Evolutionary conservation across 1,140 invertebrate species (phyloP), one percentile per base, ranked within the genome.

Genomic region (Stegodyphus dumicola): DNA sequence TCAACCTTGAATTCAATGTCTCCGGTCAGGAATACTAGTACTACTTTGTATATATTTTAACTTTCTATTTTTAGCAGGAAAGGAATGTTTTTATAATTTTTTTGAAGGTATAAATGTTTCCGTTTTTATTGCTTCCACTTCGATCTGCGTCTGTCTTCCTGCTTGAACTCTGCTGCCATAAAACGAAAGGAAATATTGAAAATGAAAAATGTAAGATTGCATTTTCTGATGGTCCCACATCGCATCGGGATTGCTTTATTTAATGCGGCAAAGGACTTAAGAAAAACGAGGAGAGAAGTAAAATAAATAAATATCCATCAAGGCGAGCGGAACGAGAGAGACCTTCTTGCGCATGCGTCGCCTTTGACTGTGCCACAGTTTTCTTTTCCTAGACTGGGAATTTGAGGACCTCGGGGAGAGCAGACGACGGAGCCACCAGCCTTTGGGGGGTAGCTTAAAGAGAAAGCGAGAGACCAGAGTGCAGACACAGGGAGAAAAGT

Each of bases 231-330:
- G 11, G 66, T 78, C 77, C 77, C 77, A 18, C 65, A 48, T 48
- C 77, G 77, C 65, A 52, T 77, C 60, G 75, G 56, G 48, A 51
- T 66, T 78, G 17, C 77, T 51, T 78, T 78, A 78, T 78, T 78
- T 78, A 78, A 78, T 70, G 77, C 77, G 48, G 48, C 53, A 49
- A 53, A 67, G 13, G 66, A 17, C 70, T 71, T 51, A 71, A 71
- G 51, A 71, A 71, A 71, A 33, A n/a, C 17, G n/a, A 77, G 33
- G 10, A 53, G 15, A 11, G 73, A 18, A 17, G 17, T 9, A 75
- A 75, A 75, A 60, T 77, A 65, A 77, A 77, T 77, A 77, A 77
- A 77, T 79, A 79, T 79, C 64, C 64, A 70, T 70, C 77, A 70
- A 33, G 33, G 33, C 33, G 67, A 51, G 11, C 51, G 66, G 65